Conservation (phyloP, 2,113 vertebrate genomes). For the Aspidoscelis tigris region DNA sequence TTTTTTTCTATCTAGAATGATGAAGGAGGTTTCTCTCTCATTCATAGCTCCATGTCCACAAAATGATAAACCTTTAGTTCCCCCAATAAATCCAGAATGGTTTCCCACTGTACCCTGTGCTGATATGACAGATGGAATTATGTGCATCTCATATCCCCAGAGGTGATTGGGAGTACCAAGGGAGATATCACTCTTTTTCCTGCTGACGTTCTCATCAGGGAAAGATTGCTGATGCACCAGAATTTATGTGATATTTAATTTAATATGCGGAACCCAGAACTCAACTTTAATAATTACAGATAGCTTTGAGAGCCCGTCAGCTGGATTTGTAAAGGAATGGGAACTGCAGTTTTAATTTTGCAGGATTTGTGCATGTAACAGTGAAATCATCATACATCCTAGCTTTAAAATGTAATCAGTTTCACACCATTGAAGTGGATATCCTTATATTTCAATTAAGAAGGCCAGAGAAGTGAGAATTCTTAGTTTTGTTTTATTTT, state of each 20-base stretch:
- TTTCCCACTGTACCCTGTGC: slow-evolving; percentile 2
- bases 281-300: not conserved
- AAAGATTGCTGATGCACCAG: slow-evolving; percentile 35
- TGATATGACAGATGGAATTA: slow-evolving; percentile 41
- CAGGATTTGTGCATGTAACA: not conserved
- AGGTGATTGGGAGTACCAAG: slow-evolving; percentile 47
- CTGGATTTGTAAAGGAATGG: not conserved
- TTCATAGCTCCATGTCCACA: slow-evolving; percentile 24
- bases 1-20: not conserved
- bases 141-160: slow-evolving; percentile 18
- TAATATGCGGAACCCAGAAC: slow-evolving; percentile 17
- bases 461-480: not conserved
- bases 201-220: slow-evolving; percentile 39
- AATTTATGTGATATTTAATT: slow-evolving; percentile 54
- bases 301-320: not conserved
- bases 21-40: slow-evolving; percentile 13
- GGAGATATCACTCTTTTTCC: slow-evolving; percentile 48
- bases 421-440: not conserved
- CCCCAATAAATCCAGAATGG: slow-evolving; percentile 33
- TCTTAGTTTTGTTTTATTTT: not conserved
- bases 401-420: not conserved
- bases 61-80: slow-evolving; percentile 44
- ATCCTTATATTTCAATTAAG: not conserved
- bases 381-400: not conserved
- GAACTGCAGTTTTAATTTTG: not conserved